Base-by-base conservation (phyloP, 2,113 vertebrate genomes). In the Zapus hudsonius region DNA sequence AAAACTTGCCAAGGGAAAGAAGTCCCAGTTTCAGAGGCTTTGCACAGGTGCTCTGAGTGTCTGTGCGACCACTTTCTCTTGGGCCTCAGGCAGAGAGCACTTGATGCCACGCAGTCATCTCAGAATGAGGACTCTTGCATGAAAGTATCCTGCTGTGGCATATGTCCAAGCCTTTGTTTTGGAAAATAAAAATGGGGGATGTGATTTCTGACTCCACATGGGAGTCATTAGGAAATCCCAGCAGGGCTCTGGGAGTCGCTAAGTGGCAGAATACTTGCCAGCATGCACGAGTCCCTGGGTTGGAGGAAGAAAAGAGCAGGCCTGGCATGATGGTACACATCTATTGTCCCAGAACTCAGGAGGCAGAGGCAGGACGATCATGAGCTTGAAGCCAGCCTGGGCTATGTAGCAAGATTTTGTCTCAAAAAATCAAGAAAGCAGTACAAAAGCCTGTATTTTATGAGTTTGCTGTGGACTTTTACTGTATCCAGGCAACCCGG, bases 171-270 rank as follows among this genome's bases (percentile, higher is more conserved):
- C 36, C 15, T 20, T 67, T 38, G n/a, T 25, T 84, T 44, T 31
- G 27, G n/a, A 22, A 69, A 31, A 33, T 3, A 13, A 0, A n/a
- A 2, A 31, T 74, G 23, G 1, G 25, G 29, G 6, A 1, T 4
- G 2, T 38, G 33, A 44, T 3, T 20, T 5, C 22, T 38, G 74
- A 67, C 8, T 47, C 22, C 4, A 31, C 1, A 0, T 4, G 0
- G 22, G 40, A 47, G 22, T 47, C 27, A 5, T 27, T 7, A 47
- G 63, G 4, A 36, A 67, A 47, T 40, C 52, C 31, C 36, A 20
- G 17, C 6, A 29, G 38, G 63, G 22, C 20, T 13, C 23, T 17
- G 27, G 19, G 25, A 20, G 44, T 15, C 3, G 22, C 40, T 47
- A n/a, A 38, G 31, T 42, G 70, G 38, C 61, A 25, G 57, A 75